Evolutionary conservation across 2,797 vertebrate species (phyloP), one percentile per base, ranked within the genome.

Genomic region (Anolis apletophallus): DNA sequence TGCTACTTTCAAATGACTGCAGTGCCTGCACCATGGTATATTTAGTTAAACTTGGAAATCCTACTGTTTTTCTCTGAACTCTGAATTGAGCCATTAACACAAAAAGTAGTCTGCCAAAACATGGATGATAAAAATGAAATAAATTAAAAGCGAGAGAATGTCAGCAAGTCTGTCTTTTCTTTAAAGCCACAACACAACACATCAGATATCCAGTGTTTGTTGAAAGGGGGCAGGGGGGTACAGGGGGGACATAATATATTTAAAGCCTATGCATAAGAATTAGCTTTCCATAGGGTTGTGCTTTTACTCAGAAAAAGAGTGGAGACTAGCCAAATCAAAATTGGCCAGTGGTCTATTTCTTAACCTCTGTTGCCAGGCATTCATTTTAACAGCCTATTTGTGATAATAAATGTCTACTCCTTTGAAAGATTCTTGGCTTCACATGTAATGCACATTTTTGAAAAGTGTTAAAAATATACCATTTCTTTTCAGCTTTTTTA

Each of bases 341-440:
- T 72, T 69, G 54, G 80, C 67, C 55, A 32, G 57, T 64, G 34
- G n/a, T 64, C 55, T 79, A 76, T 61, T 52, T 23, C 59, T 87
- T 87, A 78, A 87, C 85, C 52, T 77, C 81, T 82, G 52, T 36
- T 77, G 36, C 34, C 59, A 52, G 29, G 21, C 64, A 77, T 54
- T 77, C 59, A 55, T 81, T 84, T 86, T 67, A 75, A 81, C 67
- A 87, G 73, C 17, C 52, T 78, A 8, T 83, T 57, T 83, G 52
- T 61, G 36, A 59, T 68, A 52, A 77, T 71, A 87, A 82, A 87
- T 29, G 52, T 87, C 85, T 40, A 77, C 34, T 50, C 26, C 50
- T 78, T 87, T 85, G 75, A 85, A 52, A 69, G 64, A 69, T 85
- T 79, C 34, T 78, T 85, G 64, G 64, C 75, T 85, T 36, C 64